Percentiles rank a stretch among this genome's conserved stretches.
These are phyloP conservation scores for Lasioglossum villosulum DNA, from an alignment of 2,888 invertebrate species.

Conservation along the genomic window DNA sequence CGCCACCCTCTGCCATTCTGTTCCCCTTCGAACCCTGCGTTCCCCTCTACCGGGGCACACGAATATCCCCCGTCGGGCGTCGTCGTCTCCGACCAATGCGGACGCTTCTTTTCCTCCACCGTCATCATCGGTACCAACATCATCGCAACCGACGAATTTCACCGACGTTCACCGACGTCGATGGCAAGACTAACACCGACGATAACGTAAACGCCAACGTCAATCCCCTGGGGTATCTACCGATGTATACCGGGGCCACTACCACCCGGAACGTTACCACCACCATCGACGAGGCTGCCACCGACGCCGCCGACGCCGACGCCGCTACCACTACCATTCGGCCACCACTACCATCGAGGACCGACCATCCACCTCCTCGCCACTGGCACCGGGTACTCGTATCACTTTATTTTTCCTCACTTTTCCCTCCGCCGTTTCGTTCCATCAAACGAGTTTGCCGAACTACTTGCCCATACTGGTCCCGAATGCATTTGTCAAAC, in stretches of 20 bases:
- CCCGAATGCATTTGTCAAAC: constrained; percentile 81
- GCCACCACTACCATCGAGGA: not conserved
- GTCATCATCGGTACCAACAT: constrained; percentile 45
- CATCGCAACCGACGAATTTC: constrained; percentile 46
- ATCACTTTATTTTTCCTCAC: constrained; percentile 68
- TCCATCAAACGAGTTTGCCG: constrained; percentile 77
- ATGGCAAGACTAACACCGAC: constrained; percentile 43
- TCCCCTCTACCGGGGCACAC: constrained; percentile 16
- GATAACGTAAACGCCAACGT: constrained; percentile 42
- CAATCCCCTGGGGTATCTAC: constrained; percentile 22
- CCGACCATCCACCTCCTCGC: constrained; percentile 8
- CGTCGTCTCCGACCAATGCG: constrained; percentile 59
- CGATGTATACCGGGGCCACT: constrained; percentile 13
- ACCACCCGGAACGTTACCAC: constrained; percentile 5
- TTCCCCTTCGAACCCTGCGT: constrained; percentile 31
- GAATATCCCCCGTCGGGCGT: constrained; percentile 23
- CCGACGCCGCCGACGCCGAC: not conserved
- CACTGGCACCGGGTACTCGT: constrained; percentile 42
- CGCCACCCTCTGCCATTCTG: constrained; percentile 53
- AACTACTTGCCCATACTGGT: constrained; percentile 76
- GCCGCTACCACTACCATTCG: constrained; percentile 8
- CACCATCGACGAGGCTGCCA: not conserved
- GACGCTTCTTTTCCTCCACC: constrained; percentile 42
- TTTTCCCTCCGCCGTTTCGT: constrained; percentile 67
- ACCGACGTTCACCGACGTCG: constrained; percentile 40